Evolutionary conservation across 2,888 invertebrate genomes (phyloP), one percentile per base, ranked within the genome.

Genomic region (Caenorhabditis macrosperma): DNA sequence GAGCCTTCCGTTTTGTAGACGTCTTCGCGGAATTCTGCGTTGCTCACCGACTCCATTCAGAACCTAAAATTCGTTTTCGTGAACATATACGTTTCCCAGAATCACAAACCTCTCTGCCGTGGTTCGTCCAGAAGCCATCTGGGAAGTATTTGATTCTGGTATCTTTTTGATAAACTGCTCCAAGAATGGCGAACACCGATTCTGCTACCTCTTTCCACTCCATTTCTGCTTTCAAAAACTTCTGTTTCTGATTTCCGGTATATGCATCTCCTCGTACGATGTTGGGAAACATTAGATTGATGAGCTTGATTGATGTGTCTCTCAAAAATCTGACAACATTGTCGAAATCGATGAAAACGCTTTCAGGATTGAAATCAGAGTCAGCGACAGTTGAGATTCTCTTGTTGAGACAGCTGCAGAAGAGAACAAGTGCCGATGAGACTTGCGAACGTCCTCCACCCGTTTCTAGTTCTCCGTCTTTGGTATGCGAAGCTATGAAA

Each of bases 101-200:
- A 10, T 9, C 12, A 38, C 38, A 2, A 5, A 38, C 85, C 61
- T 74, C 57, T 68, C 84, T 46, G 30, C 63, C 75, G 50, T 85
- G 85, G 33, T 79, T 78, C 10, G 69, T 79, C 94, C 95, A 95
- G 87, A 94, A 94, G 0, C 93, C 92, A 1, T 93, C 93, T 0
- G 94, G 94, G 88, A 95, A 95, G 89, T 95, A 95, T 59, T 93
- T 93, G 61, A 95, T 93, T 28, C 97, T 93, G 28, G 94, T 93
- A 92, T 98, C 97, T 24, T 97, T 93, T 17, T 94, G 94, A 92
- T 97, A 94, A 78, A 97, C 92, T 86, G 94, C 94, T 71, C 94
- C 93, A 5, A 96, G 92, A 15, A 95, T 92, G n/a, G 93, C 93
- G 2, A 95, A 94, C 44, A 93, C 93, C 76, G 78, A 35, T 10